phyloP scores from a whole-genome alignment of 1,140 invertebrate species.

The fruit fly (Drosophila melanogaster) region DNA sequence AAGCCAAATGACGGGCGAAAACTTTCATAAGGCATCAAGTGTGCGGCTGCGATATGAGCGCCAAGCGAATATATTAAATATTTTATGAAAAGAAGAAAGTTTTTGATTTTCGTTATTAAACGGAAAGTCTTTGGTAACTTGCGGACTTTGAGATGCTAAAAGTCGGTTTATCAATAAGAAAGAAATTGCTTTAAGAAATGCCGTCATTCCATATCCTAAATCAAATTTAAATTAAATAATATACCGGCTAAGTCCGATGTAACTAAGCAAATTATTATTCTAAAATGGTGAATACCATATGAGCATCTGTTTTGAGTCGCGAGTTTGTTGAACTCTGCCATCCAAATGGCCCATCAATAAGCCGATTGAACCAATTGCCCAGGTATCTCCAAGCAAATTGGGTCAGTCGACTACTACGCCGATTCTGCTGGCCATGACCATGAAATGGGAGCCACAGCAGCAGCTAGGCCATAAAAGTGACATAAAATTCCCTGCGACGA shows the following conservation, averaged over 20 bases:
- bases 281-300: neutral
- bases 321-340: constrained; percentile 31
- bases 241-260: too few species aligned
- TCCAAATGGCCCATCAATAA: constrained; percentile 21
- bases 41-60: constrained; percentile 25
- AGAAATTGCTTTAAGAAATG: neutral
- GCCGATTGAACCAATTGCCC: constrained; percentile 39
- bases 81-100: constrained; percentile 32
- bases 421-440: constrained; percentile 21
- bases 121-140: neutral
- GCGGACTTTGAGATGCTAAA: neutral
- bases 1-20: constrained; percentile 43
- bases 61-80: constrained; percentile 42
- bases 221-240: neutral
- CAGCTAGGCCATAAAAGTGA: constrained; percentile 65
- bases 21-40: constrained; percentile 40
- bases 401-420: constrained; percentile 50
- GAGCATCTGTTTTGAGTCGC: neutral
- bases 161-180: neutral
- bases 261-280: neutral
- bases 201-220: too few species aligned
- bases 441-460: constrained; percentile 41
- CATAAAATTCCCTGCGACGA: constrained; percentile 80
- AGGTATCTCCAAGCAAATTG: constrained; percentile 53
- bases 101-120: constrained; percentile 30